phyloP scores from a whole-genome alignment of 2,888 invertebrate genomes.

The Acrobasis repandana region DNA sequence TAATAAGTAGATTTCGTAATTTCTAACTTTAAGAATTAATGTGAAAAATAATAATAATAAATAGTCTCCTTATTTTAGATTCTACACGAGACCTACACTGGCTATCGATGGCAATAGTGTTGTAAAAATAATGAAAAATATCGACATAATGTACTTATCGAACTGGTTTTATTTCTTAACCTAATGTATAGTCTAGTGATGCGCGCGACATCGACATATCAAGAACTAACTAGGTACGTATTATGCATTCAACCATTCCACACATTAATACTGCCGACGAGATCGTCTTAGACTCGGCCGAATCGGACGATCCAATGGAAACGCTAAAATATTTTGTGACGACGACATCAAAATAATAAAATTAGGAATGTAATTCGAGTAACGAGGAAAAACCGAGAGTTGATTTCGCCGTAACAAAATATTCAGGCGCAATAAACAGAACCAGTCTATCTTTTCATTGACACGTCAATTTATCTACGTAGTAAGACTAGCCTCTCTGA shows the following conservation, averaged over 20 bases:
- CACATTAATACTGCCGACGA: conserved; percentile 76
- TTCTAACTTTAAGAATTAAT: conserved; percentile 33
- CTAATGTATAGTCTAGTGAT: conserved; percentile 26
- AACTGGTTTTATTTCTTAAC: conserved; percentile 25
- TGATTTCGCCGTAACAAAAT: conserved; percentile 37
- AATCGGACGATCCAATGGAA: conserved; percentile 43
- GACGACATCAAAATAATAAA: conserved; percentile 11
- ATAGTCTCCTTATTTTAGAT: conserved; percentile 42
- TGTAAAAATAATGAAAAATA: conserved; percentile 42
- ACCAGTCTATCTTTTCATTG: conserved; percentile 43
- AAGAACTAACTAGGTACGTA: conserved; percentile 40
- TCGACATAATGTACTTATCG: conserved; percentile 34
- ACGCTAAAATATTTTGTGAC: conserved; percentile 39
- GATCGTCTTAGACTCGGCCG: conserved; percentile 40
- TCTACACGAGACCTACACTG: conserved; percentile 48
- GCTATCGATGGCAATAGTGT: conserved; percentile 56
- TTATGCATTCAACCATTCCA: conserved; percentile 63
- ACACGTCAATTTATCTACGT: conserved; percentile 28
- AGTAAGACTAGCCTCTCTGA: conserved; percentile 38
- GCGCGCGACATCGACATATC: conserved; percentile 36
- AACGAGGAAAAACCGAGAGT: background rate
- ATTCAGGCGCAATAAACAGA: conserved; percentile 43
- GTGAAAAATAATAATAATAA: conserved; percentile 48
- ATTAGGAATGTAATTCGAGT: conserved; percentile 16
- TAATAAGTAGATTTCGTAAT: conserved; percentile 37